A percentile compares a stretch with the other conserved stretches of the same genome.
Conservation (phyloP, 1,140 invertebrate genomes). For the Odontomachus brunneus region DNA sequence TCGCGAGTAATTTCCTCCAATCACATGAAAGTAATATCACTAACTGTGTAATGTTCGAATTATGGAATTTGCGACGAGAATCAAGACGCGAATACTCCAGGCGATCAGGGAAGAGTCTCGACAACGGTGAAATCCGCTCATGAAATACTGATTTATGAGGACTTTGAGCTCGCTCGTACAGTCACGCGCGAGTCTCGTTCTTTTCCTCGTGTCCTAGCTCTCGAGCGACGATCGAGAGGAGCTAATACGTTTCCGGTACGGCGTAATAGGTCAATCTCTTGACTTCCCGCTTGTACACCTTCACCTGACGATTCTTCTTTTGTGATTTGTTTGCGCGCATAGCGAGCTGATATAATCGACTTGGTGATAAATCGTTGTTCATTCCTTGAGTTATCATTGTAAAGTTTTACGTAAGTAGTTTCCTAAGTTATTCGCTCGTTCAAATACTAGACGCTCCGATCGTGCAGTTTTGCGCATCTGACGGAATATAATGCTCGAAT, state of each 20-base stretch:
- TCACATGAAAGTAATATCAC: no score
- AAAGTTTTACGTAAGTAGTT: no score
- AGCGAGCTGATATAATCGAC: slow-evolving; percentile 9
- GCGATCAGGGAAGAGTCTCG: slow-evolving; percentile 29
- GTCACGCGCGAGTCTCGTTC: not conserved
- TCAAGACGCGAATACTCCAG: not conserved
- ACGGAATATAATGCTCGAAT: not conserved
- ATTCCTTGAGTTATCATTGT: not conserved
- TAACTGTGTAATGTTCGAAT: no score
- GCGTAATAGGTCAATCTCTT: slow-evolving; percentile 37
- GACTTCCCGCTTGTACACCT: slow-evolving; percentile 1
- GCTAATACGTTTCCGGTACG: slow-evolving; percentile 19
- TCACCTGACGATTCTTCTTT: not conserved
- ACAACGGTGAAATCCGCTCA: slow-evolving; percentile 26
- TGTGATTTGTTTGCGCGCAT: not conserved
- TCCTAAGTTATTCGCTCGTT: not conserved
- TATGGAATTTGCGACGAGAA: not conserved
- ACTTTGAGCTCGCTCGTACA: not conserved
- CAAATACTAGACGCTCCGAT: not conserved
- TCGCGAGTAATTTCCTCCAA: no score
- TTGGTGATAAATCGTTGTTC: slow-evolving; percentile 37
- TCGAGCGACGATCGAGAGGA: not conserved
- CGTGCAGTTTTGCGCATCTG: no score
- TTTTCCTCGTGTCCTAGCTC: slow-evolving; percentile 16
- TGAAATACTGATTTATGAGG: slow-evolving; percentile 50